phyloP scores from a whole-genome alignment of 2,113 vertebrate genomes.

The Todiramphus chloris region DNA sequence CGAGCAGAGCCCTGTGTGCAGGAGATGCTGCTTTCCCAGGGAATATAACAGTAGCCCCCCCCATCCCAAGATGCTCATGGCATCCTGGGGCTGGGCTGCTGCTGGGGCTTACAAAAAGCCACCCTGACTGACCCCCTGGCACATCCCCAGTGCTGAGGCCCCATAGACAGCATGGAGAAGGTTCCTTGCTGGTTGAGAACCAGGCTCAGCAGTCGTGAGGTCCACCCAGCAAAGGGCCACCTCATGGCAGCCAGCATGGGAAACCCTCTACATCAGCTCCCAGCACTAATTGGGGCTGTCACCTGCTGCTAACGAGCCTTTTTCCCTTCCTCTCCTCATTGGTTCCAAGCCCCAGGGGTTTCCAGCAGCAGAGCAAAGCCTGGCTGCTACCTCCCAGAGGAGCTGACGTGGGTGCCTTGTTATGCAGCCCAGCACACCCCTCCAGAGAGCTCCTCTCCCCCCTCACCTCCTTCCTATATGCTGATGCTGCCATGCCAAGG shows the following conservation, averaged over 20 bases:
- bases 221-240: neutral
- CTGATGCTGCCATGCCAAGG: neutral
- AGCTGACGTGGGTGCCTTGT: neutral
- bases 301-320: neutral
- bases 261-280: neutral
- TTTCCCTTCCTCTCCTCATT: neutral
- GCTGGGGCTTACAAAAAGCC: accelerated
- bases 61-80: neutral
- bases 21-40: neutral
- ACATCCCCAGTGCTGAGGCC: neutral
- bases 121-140: neutral
- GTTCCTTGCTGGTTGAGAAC: neutral
- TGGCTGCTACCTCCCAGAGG: neutral
- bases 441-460: slow-evolving; percentile 9
- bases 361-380: neutral
- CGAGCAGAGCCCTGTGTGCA: accelerated
- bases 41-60: neutral
- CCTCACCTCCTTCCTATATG: neutral
- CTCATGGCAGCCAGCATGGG: neutral
- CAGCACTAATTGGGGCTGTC: neutral
- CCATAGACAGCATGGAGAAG: accelerated
- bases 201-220: neutral
- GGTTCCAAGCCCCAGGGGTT: neutral
- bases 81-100: neutral
- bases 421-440: neutral